Base-by-base conservation (phyloP, 2,797 vertebrate species). In the Odontamblyopus rebecca region DNA sequence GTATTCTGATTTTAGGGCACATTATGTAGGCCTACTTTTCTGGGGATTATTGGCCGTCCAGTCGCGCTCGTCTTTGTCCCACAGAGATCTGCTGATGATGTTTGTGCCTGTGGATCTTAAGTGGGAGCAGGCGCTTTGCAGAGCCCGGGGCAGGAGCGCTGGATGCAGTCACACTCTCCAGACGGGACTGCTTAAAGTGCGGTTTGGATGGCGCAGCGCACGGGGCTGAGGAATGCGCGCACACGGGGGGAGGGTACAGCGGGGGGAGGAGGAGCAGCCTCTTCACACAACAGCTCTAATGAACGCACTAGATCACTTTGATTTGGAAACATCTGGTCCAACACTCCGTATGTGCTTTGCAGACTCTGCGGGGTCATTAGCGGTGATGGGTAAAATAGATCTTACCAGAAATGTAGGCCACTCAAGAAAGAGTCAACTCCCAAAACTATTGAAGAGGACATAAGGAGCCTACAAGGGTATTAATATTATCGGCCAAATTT, bases 81-180 rank as follows among this genome's bases (percentile, higher is more conserved):
- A 59, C 74, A 77, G 61, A 79, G 89, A 91, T 92, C 88, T 93
- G 93, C 90, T 92, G 89, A 93, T 92, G 90, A 91, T 94, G 87
- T 89, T 81, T 89, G 80, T 82, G 89, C 79, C 84, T 86, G 91
- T 76, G 70, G 73, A 83, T 79, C 57, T 67, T 92, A 92, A 94
- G 89, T 89, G 87, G 89, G 89, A 93, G 86, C 92, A 93, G 91
- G 89, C 92, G 76, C 87, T 76, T 73, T 65, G 67, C 81, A 86
- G 80, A 85, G 91, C 91, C 88, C 64, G 15, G 83, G 90, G 91
- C 89, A 79, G 57, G 13, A 13, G 82, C 67, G 54, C 85, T 85
- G 88, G 89, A 88, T 93, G 92, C 90, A 80, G 86, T 93, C 93
- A 93, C 91, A 92, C 87, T 86, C 86, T 89, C 90, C 93, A 93